A percentile compares a stretch with the other conserved stretches of the same genome.
phyloP scores from a whole-genome alignment of 2,888 invertebrate genomes.

The Dermolepida albohirtum region DNA sequence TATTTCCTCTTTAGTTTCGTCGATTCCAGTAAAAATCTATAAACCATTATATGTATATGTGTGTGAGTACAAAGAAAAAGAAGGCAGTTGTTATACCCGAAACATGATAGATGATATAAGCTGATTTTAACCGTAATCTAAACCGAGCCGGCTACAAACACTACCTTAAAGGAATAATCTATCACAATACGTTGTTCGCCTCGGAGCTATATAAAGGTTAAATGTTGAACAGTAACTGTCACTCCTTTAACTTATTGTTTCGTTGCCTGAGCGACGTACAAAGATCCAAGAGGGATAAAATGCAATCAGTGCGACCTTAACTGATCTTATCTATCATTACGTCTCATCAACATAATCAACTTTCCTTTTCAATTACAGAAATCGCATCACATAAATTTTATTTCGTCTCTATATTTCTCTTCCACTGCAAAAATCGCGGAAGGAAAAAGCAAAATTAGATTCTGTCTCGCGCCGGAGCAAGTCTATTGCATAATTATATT shows the following conservation, averaged over 20 bases:
- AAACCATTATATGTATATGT: too few relatives aligned
- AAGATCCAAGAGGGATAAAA: conserved; percentile 47
- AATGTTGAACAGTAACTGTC: conserved; percentile 48
- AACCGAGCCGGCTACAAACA: conserved; percentile 25
- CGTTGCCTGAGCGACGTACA: conserved; percentile 46
- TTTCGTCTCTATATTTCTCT: conserved; percentile 23
- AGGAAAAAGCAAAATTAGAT: conserved; percentile 11
- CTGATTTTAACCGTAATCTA: conserved; percentile 24
- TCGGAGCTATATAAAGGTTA: conserved; percentile 44
- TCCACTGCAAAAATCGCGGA: not conserved
- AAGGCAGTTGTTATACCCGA: not conserved
- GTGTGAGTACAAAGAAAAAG: too few relatives aligned
- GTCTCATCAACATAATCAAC: conserved; percentile 47
- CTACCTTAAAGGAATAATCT: conserved; percentile 35
- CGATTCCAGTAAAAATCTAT: too few relatives aligned
- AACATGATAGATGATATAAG: conserved; percentile 25
- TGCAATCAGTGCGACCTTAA: conserved; percentile 51
- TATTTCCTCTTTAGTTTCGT: not conserved
- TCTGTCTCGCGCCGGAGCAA: not conserved
- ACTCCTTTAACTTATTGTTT: conserved; percentile 49
- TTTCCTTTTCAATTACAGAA: conserved; percentile 46
- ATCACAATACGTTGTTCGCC: conserved; percentile 37
- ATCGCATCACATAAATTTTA: conserved; percentile 42
- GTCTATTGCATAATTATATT: too few relatives aligned
- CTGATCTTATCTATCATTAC: conserved; percentile 49